Evolutionary conservation across 1,140 invertebrate species (phyloP).

Genomic region (Scaptodrosophila lebanonensis): DNA sequence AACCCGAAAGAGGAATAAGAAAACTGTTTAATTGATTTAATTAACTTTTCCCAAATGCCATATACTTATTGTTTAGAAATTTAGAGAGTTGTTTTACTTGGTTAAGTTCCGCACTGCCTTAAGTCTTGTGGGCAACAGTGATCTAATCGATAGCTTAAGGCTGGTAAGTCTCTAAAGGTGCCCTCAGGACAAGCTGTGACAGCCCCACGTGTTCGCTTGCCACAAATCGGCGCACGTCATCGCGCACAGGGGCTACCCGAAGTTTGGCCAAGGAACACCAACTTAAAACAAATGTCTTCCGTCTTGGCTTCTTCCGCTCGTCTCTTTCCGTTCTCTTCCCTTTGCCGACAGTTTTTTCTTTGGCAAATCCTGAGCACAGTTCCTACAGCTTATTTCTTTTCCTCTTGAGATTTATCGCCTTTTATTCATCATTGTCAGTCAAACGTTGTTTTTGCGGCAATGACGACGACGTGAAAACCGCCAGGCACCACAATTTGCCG

Average conservation of each 20-base stretch:
- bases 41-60: no score
- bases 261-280: slow-evolving; percentile 8
- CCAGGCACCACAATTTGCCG: not conserved
- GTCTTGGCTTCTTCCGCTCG: slow-evolving; percentile 45
- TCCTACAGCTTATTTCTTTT: slow-evolving; percentile 19
- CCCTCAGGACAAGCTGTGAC: not conserved
- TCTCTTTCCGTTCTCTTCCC: slow-evolving; percentile 22
- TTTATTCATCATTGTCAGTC: slow-evolving; percentile 72
- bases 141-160: no score
- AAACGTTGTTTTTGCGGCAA: slow-evolving; percentile 56
- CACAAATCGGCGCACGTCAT: slow-evolving; percentile 54
- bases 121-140: no score
- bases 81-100: no score
- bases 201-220: slow-evolving; percentile 44
- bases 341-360: slow-evolving; percentile 18
- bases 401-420: slow-evolving; percentile 63
- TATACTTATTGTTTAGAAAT: no score
- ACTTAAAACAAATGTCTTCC: slow-evolving; percentile 62
- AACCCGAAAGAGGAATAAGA: no score
- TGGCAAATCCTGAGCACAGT: slow-evolving; percentile 48
- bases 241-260: slow-evolving; percentile 19
- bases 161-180: no score
- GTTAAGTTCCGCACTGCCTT: no score
- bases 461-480: slow-evolving; percentile 63
- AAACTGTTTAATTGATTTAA: no score